Evolutionary conservation across 1,140 invertebrate genomes (phyloP), one percentile per base, ranked within the genome.

Genomic region (Pseudomyrmex concolor): DNA sequence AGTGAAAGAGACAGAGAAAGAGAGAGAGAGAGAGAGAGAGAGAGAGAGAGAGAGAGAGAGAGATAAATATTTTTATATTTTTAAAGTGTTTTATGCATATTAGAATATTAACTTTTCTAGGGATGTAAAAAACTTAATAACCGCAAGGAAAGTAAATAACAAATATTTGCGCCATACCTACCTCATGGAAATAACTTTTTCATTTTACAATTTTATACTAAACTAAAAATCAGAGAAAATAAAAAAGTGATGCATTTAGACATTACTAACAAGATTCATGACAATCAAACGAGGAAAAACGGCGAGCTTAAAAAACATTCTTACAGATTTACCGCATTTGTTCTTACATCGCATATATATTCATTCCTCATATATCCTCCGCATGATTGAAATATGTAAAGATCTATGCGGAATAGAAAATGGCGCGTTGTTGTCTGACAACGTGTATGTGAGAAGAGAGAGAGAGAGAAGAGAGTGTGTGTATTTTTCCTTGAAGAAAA

Each of bases 341-440:
- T 43, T 17, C 19, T 9, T 4, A 12, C n/a, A 15, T 34, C 9
- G 3, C 22, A 3, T 9, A 1, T 15, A 17, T 73, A 43, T 13
- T 13, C 12, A n/a, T 17, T 17, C 13, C 12, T 76, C 8, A n/a
- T 45, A 63, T 34, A 34, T 25, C 5, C 9, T 54, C 13, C 25
- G 5, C 15, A 55, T 5, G 17, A n/a, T 50, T 34, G n/a, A 54
- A 78, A 78, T 70, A 57, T 78, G 12, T 25, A 78, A 70, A 22
- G 19, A 10, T 1, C 12, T 25, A 19, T 43, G 51, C 15, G 2
- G 0, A 57, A 7, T 19, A 13, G 4, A 19, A 25, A 13, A 50
- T 4, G 22, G 12, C 5, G 45, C 50, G 22, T 34, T 10, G 50
- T 22, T 68, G 7, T 9, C 64, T 63, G 19, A 17, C 54, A 19